phyloP scores from a whole-genome alignment of 2,113 vertebrate genomes.

The Mixornis gularis region DNA sequence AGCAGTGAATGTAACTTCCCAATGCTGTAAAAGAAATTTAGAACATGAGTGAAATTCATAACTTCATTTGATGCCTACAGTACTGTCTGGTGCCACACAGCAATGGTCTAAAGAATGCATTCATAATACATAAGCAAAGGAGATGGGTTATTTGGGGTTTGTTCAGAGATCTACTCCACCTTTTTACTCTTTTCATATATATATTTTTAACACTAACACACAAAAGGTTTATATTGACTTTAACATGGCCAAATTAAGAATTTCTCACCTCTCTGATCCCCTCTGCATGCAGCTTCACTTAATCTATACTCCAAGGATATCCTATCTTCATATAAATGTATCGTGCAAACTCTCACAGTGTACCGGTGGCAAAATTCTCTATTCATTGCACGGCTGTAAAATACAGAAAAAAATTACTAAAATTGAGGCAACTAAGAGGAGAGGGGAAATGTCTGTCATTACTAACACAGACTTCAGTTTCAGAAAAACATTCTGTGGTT shows the following conservation, averaged over 20 bases:
- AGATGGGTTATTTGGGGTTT: not conserved
- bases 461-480: not conserved
- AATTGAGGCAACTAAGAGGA: not conserved
- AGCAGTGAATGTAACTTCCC: not conserved
- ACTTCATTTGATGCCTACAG: slow-evolving; percentile 12
- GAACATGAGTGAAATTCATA: not conserved
- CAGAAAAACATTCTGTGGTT: not conserved
- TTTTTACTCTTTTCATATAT: not conserved
- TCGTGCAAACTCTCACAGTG: not conserved
- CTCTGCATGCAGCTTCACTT: not conserved
- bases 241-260: not conserved
- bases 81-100: not conserved
- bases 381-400: not conserved
- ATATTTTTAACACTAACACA: not conserved
- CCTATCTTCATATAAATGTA: not conserved
- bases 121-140: not conserved
- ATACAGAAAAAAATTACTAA: not conserved
- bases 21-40: not conserved
- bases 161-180: not conserved
- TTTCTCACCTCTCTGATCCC: not conserved
- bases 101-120: not conserved
- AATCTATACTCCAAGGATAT: not conserved
- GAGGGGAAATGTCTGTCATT: not conserved
- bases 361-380: not conserved
- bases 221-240: not conserved